Evolutionary conservation across 2,888 invertebrate genomes (phyloP), one percentile per base, ranked within the genome.

Genomic region (Oithona nana): DNA sequence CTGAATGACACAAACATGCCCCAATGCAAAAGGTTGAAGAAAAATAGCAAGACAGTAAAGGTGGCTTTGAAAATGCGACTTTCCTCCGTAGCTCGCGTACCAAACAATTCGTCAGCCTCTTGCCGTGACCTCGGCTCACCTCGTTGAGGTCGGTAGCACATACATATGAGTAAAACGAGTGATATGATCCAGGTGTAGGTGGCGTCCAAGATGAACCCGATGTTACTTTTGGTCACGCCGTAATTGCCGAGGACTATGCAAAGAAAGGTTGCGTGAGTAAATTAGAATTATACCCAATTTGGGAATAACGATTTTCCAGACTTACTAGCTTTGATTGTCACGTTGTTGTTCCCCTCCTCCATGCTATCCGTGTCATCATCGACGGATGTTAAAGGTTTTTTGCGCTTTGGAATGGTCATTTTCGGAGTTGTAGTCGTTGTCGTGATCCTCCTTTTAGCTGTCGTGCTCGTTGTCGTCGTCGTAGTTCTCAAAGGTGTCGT

Each of bases 131-230:
- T 59, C 49, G 59, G 59, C 59, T 59, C 59, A 16, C 39, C 39
- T 39, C 39, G 6, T 16, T 29, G 29, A 20, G 59, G 59, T 16
- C 29, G 24, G 59, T 59, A 59, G 28, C 59, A 59, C n/a, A 59
- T 48, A 20, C 59, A 59, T 20, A 59, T n/a, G 22, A 59, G 22
- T 26, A 59, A 28, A 22, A 59, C 29, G 20, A 59, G 24, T 24
- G 59, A 24, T n/a, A 59, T 48, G 28, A 59, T 50, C 3, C 24
- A 28, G 16, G 50, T 59, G 49, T 59, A 59, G 20, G 29, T 29
- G 4, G 50, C 59, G 24, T 59, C 49, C 59, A 59, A 49, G 49
- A 59, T 59, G 49, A 57, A 59, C 24, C 59, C 59, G 20, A 59
- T 29, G 28, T 59, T 59, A n/a, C 50, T 48, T 13, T 59, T 24